Conservation (phyloP, 1,140 invertebrate genomes). For the Drosophila aff. region DNA sequence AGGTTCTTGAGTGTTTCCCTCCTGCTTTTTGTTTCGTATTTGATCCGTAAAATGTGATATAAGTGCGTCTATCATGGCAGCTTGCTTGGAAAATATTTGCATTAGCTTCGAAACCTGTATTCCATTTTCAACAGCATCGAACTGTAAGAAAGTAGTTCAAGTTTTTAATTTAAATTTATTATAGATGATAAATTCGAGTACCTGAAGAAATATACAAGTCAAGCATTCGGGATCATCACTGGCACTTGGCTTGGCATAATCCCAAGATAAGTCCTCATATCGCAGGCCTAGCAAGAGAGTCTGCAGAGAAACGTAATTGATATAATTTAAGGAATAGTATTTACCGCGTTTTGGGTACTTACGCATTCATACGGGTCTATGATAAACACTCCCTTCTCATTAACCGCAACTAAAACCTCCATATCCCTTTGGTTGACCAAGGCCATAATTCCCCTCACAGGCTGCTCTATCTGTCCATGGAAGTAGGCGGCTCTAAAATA, state of each 20-base stretch:
- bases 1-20: slow-evolving; percentile 86
- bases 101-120: slow-evolving; percentile 91
- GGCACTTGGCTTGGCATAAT: slow-evolving; percentile 93
- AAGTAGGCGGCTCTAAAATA: slow-evolving; percentile 91
- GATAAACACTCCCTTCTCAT: slow-evolving; percentile 93
- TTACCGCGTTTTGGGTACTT: slow-evolving; percentile 83
- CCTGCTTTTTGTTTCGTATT: slow-evolving; percentile 70
- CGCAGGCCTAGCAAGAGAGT: slow-evolving; percentile 93
- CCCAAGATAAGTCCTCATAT: slow-evolving; percentile 95
- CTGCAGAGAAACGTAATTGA: slow-evolving; percentile 85
- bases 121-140: slow-evolving; percentile 94
- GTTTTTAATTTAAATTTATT: not conserved
- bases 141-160: slow-evolving; percentile 85
- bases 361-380: slow-evolving; percentile 94
- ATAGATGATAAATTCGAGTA: slow-evolving; percentile 2
- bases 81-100: slow-evolving; percentile 95
- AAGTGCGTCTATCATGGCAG: slow-evolving; percentile 95
- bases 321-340: not conserved
- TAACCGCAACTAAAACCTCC: slow-evolving; percentile 94
- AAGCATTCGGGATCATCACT: slow-evolving; percentile 94
- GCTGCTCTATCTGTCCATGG: slow-evolving; percentile 95
- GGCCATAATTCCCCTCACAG: slow-evolving; percentile 92
- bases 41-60: slow-evolving; percentile 92
- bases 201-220: slow-evolving; percentile 94
- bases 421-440: slow-evolving; percentile 94